Percentiles rank a stretch among this genome's conserved stretches.
Conservation (phyloP, 64 coral and sea anemone species). For the Astreopora myriophthalma region DNA sequence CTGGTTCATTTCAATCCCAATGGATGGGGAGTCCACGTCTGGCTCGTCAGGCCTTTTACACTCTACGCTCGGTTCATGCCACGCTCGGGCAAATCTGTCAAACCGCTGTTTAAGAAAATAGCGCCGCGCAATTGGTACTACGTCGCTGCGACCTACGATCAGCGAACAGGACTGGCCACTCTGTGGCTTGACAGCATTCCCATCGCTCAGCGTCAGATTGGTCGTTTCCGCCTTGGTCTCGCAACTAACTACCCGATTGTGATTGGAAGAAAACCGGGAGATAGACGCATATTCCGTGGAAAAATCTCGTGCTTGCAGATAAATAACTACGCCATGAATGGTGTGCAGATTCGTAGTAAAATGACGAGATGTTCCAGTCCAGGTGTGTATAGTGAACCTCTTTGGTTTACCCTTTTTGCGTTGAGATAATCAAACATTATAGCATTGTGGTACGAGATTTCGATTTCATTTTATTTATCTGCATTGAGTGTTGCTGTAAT, state of each 20-base stretch:
- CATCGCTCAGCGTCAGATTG: constrained; percentile 13
- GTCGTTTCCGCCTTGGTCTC: constrained; percentile 38
- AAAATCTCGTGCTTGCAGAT: constrained; percentile 79
- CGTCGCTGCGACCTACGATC: constrained; percentile 65
- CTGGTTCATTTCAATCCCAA: constrained; percentile 67
- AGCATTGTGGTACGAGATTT: no score
- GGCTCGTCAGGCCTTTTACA: constrained; percentile 18
- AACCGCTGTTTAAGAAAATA: background rate
- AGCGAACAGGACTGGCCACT: constrained; percentile 38
- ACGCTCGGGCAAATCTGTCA: background rate
- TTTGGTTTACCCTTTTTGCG: background rate
- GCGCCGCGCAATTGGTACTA: constrained; percentile 59
- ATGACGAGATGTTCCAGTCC: constrained; percentile 31
- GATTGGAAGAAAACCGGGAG: constrained; percentile 48
- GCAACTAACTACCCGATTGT: constrained; percentile 57
- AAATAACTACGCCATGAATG: constrained; percentile 53
- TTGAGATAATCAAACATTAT: background rate
- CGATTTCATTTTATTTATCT: no score
- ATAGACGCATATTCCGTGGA: constrained; percentile 54
- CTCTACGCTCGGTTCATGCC: constrained; percentile 17
- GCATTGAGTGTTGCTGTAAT: no score
- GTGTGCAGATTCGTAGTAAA: constrained; percentile 36
- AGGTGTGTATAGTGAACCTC: background rate
- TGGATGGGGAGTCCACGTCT: background rate
- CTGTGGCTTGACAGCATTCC: constrained; percentile 33